Evolutionary conservation across 2,888 invertebrate genomes (phyloP).

Genomic region (Epistrophella euchroma): DNA sequence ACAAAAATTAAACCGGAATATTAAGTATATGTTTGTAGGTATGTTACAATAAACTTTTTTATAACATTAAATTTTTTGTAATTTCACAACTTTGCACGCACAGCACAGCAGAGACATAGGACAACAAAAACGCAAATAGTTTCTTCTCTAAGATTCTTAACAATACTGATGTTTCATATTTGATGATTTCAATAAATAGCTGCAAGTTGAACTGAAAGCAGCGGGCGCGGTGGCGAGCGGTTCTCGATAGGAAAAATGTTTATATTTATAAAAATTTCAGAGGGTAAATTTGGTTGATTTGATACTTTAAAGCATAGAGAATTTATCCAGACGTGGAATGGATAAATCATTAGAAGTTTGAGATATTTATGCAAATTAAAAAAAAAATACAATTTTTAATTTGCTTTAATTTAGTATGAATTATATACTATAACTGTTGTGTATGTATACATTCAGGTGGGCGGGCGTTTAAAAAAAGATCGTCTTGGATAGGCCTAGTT

Average conservation of each 20-base stretch:
- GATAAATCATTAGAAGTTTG: background rate
- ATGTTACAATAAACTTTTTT: background rate
- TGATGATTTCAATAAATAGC: background rate
- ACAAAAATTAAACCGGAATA: background rate
- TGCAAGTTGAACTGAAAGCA: background rate
- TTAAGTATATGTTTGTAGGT: no score
- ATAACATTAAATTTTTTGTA: background rate
- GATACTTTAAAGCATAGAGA: background rate
- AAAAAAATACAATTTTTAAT: no score
- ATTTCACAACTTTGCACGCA: slow-evolving; percentile 22
- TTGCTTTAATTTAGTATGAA: no score
- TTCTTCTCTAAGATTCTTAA: slow-evolving; percentile 10
- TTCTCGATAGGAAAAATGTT: background rate
- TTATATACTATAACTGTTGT: no score
- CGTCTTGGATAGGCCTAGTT: no score
- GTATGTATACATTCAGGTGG: no score
- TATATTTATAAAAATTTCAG: slow-evolving; percentile 8
- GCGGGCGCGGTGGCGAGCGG: background rate
- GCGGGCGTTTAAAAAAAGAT: no score
- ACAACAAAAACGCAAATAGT: background rate
- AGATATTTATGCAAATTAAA: no score
- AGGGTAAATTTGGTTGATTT: slow-evolving; percentile 14
- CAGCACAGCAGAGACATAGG: background rate
- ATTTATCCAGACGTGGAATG: background rate
- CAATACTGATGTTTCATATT: slow-evolving; percentile 9